Base-by-base conservation (phyloP, 2,888 invertebrate genomes). In the Yponomeuta cagnagella region DNA sequence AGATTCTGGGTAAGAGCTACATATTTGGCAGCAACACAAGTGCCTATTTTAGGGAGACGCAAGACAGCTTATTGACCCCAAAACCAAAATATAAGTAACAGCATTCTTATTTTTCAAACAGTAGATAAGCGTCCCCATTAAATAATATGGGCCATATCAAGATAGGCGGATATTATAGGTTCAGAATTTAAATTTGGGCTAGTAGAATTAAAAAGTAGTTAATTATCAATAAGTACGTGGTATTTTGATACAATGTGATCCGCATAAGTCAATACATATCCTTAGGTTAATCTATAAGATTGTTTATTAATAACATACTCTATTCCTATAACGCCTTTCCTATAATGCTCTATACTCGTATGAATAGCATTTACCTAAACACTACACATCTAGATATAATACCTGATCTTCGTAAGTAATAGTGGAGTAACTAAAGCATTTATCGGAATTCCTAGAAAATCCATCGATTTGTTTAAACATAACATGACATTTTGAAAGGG, bases 261-360 rank as follows among this genome's bases (percentile, higher is more conserved):
- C 64, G 70, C 70, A 71, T 71, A 71, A 74, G 74, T 72, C 71
- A 73, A 72, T 64, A 68, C 68, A 71, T 73, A 74, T 69, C 69
- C 48, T 48, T 68, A 68, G 68, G 37, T 37, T 37, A 37, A 33
- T 70, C 71, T 58, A 31, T 72, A 72, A 68, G 69, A 69, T 71
- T 74, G 71, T 71, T 73, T 73, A 69, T 72, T 73, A 63, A 70
- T 68, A 66, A 72, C 70, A n/a, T 67, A 67, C 23, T 71, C 65
- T 72, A 65, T 77, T 77, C 77, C 77, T 77, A 72, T 73, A 73
- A 72, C 74, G 77, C 77, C 76, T 77, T 77, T 77, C 74, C 70
- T 58, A 58, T 58, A 58, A 58, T 58, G 52, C 52, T 15, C 12
- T 58, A 58, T 58, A 58, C 52, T 58, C 52, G 52, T 52, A 52